These are phyloP conservation scores for Zaprionus kolodkinae DNA, from an alignment of 1,140 invertebrate species.

Conservation along the genomic window DNA sequence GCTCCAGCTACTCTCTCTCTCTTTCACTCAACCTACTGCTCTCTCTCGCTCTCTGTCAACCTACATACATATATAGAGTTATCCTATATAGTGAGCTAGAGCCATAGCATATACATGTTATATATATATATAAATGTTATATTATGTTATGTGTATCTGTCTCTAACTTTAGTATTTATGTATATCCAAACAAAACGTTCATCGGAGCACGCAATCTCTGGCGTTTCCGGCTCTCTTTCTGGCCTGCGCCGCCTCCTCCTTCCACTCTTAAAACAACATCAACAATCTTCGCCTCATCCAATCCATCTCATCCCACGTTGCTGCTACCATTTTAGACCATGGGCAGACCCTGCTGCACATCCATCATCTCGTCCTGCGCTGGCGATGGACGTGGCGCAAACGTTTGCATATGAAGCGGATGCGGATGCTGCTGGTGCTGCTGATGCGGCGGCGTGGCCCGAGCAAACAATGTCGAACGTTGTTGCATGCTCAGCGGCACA, in stretches of 20 bases:
- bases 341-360: constrained; percentile 80
- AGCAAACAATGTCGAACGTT: constrained; percentile 56
- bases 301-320: constrained; percentile 18
- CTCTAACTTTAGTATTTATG: constrained; percentile 68
- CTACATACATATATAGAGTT: constrained; percentile 34
- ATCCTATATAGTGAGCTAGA: constrained; percentile 52
- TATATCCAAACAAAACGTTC: constrained; percentile 71
- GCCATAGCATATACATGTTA: constrained; percentile 66
- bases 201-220: constrained; percentile 29
- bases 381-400: constrained; percentile 83
- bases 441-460: constrained; percentile 60
- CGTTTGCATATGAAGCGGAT: constrained; percentile 76
- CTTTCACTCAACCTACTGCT: constrained; percentile 8
- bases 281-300: constrained; percentile 50
- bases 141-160: constrained; percentile 57
- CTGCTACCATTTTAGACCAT: constrained; percentile 74
- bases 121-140: constrained; percentile 31
- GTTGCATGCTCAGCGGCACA: constrained; percentile 55
- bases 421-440: constrained; percentile 69
- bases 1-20: constrained; percentile 24
- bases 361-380: constrained; percentile 84
- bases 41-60: constrained; percentile 9
- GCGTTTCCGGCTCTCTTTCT: neutral
- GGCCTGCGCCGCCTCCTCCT: neutral
- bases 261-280: constrained; percentile 59